Conservation (phyloP, 2,888 invertebrate species). For the Griposia aprilina region DNA sequence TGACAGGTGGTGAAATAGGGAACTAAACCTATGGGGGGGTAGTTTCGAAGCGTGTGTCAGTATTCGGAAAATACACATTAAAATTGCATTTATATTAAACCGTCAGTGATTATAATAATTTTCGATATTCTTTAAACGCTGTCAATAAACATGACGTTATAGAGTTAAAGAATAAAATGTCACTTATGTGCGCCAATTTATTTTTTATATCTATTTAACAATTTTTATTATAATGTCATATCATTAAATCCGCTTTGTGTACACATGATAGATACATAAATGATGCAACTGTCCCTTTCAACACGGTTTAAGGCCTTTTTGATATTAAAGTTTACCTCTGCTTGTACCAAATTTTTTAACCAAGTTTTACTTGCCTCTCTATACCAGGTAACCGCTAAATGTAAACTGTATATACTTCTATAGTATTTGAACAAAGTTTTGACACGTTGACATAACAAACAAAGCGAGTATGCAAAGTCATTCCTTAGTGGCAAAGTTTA, state of each 20-base stretch:
- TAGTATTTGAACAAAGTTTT: slow-evolving; percentile 53
- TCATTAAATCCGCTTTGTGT: background rate
- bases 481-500: slow-evolving; percentile 50
- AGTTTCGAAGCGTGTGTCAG: background rate
- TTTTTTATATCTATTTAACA: background rate
- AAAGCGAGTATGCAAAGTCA: slow-evolving; percentile 32
- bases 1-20: background rate
- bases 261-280: background rate
- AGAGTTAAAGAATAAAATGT: too few relatives aligned
- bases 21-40: background rate
- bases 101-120: too few relatives aligned
- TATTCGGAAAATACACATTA: background rate
- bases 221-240: too few relatives aligned
- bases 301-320: background rate
- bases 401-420: slow-evolving; percentile 17
- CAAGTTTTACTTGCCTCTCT: background rate
- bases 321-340: background rate
- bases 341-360: background rate
- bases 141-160: background rate
- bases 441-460: slow-evolving; percentile 56
- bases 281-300: background rate
- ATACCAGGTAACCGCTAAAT: background rate
- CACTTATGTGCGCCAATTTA: background rate
- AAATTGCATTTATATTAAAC: background rate
- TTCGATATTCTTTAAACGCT: background rate